Evolutionary conservation across 2,888 invertebrate genomes (phyloP).

Genomic region (Drosophila recens): DNA sequence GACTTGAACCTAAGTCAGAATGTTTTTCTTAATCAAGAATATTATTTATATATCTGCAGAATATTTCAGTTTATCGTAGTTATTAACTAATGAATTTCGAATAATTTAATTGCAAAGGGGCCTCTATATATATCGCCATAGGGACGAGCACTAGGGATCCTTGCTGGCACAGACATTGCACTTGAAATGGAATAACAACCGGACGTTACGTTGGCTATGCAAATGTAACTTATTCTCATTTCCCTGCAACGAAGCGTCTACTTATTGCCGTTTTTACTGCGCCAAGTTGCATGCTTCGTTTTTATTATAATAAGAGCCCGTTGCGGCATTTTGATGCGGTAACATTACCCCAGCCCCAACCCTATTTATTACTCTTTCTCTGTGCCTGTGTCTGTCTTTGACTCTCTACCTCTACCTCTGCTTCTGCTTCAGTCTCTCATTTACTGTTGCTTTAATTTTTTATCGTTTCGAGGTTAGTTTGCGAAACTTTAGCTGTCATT

Average conservation of each 20-base stretch:
- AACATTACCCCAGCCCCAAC: conserved; percentile 26
- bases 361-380: neutral
- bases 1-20: neutral
- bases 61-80: neutral
- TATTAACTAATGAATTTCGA: conserved; percentile 10
- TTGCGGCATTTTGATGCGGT: conserved; percentile 77
- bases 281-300: conserved; percentile 64
- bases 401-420: neutral
- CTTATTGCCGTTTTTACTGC: conserved; percentile 58
- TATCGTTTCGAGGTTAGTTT: conserved; percentile 78
- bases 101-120: conserved; percentile 4
- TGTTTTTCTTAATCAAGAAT: neutral
- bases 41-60: neutral
- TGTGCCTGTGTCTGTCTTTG: neutral
- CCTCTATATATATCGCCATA: neutral
- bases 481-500: conserved; percentile 79
- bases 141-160: neutral
- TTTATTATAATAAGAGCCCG: conserved; percentile 77
- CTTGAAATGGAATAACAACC: conserved; percentile 65
- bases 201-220: conserved; percentile 58
- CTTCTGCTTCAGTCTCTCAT: conserved; percentile 33
- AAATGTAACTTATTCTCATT: conserved; percentile 43
- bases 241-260: conserved; percentile 25
- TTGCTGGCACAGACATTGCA: conserved; percentile 51
- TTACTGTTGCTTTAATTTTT: conserved; percentile 74